phyloP scores from a whole-genome alignment of 2,113 vertebrate species.

The Tauraco erythrolophus region DNA sequence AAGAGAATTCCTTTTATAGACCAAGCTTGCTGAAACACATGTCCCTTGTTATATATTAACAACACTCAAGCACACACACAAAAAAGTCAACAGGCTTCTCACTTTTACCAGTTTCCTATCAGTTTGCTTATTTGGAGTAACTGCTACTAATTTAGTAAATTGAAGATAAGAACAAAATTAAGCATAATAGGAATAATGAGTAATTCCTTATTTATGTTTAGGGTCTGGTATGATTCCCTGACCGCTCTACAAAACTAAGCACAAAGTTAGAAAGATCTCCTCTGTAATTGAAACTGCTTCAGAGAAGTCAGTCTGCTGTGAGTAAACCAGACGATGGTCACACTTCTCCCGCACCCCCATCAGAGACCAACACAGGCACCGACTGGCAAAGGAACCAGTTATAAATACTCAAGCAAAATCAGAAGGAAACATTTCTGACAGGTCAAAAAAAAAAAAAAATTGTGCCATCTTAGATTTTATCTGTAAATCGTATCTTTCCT shows the following conservation, averaged over 20 bases:
- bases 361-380: neutral
- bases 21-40: neutral
- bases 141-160: neutral
- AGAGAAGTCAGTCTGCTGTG: neutral
- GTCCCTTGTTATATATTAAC: neutral
- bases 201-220: neutral
- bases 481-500: neutral
- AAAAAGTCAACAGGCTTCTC: neutral
- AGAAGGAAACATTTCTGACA: neutral
- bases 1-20: neutral
- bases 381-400: neutral
- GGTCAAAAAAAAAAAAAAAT: too few species aligned
- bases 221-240: neutral
- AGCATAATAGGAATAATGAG: neutral
- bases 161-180: neutral
- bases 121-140: neutral
- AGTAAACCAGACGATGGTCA: rapidly evolving
- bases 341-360: neutral
- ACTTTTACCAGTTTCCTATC: neutral
- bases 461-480: neutral
- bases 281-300: neutral
- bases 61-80: neutral
- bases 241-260: neutral
- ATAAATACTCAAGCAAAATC: neutral
- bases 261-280: neutral